Base-by-base conservation (phyloP, 2,888 invertebrate genomes). In the Brachycybe producta region DNA sequence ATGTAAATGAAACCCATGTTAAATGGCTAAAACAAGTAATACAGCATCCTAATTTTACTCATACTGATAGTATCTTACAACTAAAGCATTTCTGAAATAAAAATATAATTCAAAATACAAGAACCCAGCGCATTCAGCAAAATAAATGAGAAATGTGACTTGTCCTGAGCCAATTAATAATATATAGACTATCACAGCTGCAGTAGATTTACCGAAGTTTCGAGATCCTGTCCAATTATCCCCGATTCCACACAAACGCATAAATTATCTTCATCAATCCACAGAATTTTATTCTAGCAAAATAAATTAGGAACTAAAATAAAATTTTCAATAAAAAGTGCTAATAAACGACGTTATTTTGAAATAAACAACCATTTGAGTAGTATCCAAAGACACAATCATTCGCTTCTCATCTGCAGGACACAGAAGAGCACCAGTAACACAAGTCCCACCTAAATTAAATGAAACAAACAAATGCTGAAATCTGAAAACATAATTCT, bases 191-290 rank as follows among this genome's bases (percentile, higher is more conserved):
- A n/a, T n/a, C n/a, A n/a, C n/a, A n/a, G n/a, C n/a, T n/a, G n/a
- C n/a, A n/a, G n/a, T n/a, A 17, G 8, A 49, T 42, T 56, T 54
- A 70, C 69, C 61, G 66, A 59, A 1, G 84, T 73, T 66, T 97
- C 95, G 58, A 97, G 69, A 68, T 95, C 94, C 66, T 94, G 94
- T 0, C 95, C 95, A 28, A 94, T 77, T 57, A 95, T 86, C 5
- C 95, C 95, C 43, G 88, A 75, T 71, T 98, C 85, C 62, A 82
- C 79, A 61, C 84, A 80, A 2, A 78, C 84, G 0, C 84, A 77
- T 55, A 86, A 70, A 68, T 90, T 91, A 52, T 81, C 77, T 54
- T 75, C 77, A 65, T 98, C 94, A 43, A 98, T 71, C 92, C 94
- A 95, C 27, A 97, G 67, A 64, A 98, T 82, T 56, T 80, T 76